Base-by-base conservation (phyloP, 2,797 vertebrate species). In the Arnoldichthys spilopterus region DNA sequence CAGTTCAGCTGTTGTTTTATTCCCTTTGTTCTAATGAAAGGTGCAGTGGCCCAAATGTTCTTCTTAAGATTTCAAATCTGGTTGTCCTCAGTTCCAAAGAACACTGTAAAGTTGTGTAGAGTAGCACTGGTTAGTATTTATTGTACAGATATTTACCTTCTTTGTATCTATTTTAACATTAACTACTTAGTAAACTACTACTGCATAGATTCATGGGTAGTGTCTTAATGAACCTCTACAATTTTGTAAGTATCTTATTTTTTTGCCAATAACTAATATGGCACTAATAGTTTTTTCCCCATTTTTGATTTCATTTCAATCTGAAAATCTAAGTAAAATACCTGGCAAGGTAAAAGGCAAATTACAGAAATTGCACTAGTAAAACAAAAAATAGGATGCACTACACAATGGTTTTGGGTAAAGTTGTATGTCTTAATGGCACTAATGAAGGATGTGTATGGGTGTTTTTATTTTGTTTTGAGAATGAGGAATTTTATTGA, bases 201-300 rank as follows among this genome's bases (percentile, higher is more conserved):
- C 53, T 70, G 18, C 34, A 56, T 40, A 49, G 62, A 24, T n/a
- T 49, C 54, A 64, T 71, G 59, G 22, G 24, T 16, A 26, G 37
- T 72, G 34, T 61, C 43, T 74, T 47, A 15, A 56, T 53, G 28
- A 45, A 59, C 6, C 54, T 43, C 4, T 15, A 54, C 28, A 49
- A 72, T 61, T 40, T 63, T 71, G 26, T 70, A 53, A 37, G 20
- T 45, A 34, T 62, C 30, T 70, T 47, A 20, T n/a, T 34, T 69
- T 68, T 7, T n/a, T 13, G 32, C 40, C 34, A 70, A 45, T 13
- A 63, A 8, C 40, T 74, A 49, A 77, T 67, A 80, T 45, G 20
- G 67, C 53, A 71, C 40, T 77, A 77, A 74, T 22, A 70, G 64
- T 54, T 59, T 83, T 74, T 83, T 58, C 74, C 80, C 63, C 26